phyloP scores from a whole-genome alignment of 2,797 vertebrate genomes.

The Anguilla pacifica region DNA sequence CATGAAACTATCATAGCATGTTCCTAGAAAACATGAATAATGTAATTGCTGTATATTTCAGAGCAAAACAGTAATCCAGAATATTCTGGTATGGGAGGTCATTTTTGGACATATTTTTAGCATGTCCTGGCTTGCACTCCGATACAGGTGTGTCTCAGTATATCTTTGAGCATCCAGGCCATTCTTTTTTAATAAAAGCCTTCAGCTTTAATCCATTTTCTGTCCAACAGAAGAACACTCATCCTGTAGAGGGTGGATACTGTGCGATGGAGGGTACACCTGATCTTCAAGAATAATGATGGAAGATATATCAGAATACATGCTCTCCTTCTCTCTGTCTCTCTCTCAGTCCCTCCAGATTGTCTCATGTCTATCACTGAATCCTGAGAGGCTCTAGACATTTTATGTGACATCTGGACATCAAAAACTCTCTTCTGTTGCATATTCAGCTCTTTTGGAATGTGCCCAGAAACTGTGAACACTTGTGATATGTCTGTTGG shows the following conservation, averaged over 20 bases:
- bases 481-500: background rate
- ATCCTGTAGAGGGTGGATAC: background rate
- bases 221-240: background rate
- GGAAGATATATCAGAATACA: no score
- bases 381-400: background rate
- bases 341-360: background rate
- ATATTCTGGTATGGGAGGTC: slow-evolving; percentile 30
- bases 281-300: no score
- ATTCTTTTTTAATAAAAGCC: background rate
- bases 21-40: slow-evolving; percentile 22
- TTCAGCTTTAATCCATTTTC: background rate
- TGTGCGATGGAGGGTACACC: no score
- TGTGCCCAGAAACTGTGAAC: background rate
- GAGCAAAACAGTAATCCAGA: background rate
- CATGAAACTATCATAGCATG: slow-evolving; percentile 28
- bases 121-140: background rate
- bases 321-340: background rate
- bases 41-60: slow-evolving; percentile 45
- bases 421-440: background rate
- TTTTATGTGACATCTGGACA: background rate
- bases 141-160: background rate
- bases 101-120: background rate
- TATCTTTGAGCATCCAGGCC: background rate
- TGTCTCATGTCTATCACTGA: background rate
- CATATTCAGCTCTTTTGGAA: background rate